Evolutionary conservation across 64 coral and sea anemone genomes (phyloP), one percentile per base, ranked within the genome.

Genomic region (Stichodactyla mertensii): DNA sequence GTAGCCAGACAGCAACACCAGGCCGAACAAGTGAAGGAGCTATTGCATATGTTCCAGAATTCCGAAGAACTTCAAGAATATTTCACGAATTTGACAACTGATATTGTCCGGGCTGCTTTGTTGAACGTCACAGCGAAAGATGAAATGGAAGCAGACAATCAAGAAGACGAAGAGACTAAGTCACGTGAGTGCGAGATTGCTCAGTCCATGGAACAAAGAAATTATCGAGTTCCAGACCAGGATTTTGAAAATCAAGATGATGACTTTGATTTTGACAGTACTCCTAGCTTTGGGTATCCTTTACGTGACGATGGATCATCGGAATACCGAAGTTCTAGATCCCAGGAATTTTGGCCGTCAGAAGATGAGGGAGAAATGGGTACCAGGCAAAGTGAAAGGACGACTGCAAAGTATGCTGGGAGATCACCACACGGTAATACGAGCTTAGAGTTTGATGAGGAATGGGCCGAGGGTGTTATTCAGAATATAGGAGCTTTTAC

Each of bases 1-100:
- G 60, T 64, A 55, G 83, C 83, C 9, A 85, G 54, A 51, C 55
- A 64, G 16, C 83, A 85, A 61, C 16, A 85, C 60, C 55, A 58
- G 27, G 22, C 22, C 23, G 36, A 85, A 56, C 10, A 85, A 59
- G n/a, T 85, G 9, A 85, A 61, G 13, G 83, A 85, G 14, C 24
- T 85, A 10, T 31, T 85, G 14, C n/a, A 89, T 24, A 64, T 86
- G 51, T 85, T 97, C 61, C 88, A 97, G 31, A 55, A 87, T 20
- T 97, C 94, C 84, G 71, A 81, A 64, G 87, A 87, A 57, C 45
- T 97, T 16, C 94, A 97, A 22, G 92, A 81, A 56, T 97, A 97
- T 64, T 89, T 97, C 78, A 89, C 90, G 16, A 89, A 87, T 71
- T 74, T 97, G 57, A 87, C 94, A 22, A 87, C 94, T 52, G 94